Percentiles rank a stretch among this genome's conserved stretches.
Evolutionary conservation across 2,113 vertebrate genomes (phyloP).

Genomic region (Myiopsitta monachus): DNA sequence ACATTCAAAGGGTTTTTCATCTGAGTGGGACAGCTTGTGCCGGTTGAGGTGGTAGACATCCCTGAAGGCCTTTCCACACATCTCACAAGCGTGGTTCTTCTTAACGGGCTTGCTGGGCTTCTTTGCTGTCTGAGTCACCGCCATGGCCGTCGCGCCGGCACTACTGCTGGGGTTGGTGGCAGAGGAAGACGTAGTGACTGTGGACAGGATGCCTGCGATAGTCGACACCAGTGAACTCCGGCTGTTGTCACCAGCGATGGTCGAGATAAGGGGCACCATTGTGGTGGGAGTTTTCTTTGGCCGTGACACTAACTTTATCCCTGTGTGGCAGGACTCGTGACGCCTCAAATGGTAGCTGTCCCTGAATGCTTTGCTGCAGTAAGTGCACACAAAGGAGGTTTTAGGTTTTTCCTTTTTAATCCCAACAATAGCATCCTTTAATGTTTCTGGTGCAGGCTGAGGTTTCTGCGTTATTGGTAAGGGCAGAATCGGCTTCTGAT

Average conservation of each 20-base stretch:
- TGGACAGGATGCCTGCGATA: constrained; percentile 92
- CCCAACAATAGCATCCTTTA: constrained; percentile 87
- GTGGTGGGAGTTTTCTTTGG: constrained; percentile 92
- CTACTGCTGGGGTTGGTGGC: constrained; percentile 83
- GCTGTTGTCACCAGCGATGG: constrained; percentile 88
- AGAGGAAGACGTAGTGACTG: constrained; percentile 91
- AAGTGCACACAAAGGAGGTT: constrained; percentile 96
- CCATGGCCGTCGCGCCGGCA: constrained; percentile 76
- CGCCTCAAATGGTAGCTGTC: constrained; percentile 98
- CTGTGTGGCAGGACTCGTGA: constrained; percentile 96
- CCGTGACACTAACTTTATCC: constrained; percentile 95
- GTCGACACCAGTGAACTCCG: constrained; percentile 91
- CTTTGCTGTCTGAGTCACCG: constrained; percentile 82
- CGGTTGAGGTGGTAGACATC: constrained; percentile 97
- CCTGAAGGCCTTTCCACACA: constrained; percentile 97
- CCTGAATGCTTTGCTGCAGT: constrained; percentile 98
- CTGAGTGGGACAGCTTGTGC: constrained; percentile 97
- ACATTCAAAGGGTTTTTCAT: constrained; percentile 97
- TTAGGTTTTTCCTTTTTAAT: constrained; percentile 98
- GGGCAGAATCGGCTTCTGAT: constrained; percentile 95
- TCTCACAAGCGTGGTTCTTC: constrained; percentile 98
- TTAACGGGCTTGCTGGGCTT: constrained; percentile 95
- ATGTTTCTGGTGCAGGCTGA: constrained; percentile 87
- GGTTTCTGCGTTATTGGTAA: constrained; percentile 94
- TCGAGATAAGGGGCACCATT: constrained; percentile 93